Evolutionary conservation across 1,140 invertebrate genomes (phyloP).

Genomic region (Diorhabda carinulata): DNA sequence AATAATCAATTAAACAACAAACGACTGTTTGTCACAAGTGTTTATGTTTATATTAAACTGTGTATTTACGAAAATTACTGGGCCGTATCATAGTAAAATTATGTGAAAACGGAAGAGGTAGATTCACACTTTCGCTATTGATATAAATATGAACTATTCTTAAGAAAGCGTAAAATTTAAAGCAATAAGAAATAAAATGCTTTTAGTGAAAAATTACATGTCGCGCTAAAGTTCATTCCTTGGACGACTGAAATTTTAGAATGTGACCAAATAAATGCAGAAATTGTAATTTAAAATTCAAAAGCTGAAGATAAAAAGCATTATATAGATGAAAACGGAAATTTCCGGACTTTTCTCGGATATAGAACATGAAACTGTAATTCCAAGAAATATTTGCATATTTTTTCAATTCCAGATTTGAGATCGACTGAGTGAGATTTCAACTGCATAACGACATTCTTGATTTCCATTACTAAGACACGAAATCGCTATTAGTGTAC

Average conservation of each 20-base stretch:
- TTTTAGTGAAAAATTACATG: background rate
- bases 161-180: too few species aligned
- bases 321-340: constrained; percentile 1
- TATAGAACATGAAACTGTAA: constrained; percentile 6
- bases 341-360: background rate
- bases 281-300: constrained; percentile 10
- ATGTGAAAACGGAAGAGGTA: too few species aligned
- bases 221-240: background rate
- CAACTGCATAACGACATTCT: background rate
- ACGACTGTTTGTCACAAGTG: too few species aligned
- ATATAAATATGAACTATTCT: too few species aligned
- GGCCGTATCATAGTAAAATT: too few species aligned
- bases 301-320: constrained; percentile 12
- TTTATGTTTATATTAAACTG: too few species aligned
- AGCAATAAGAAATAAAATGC: too few species aligned
- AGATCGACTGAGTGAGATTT: background rate
- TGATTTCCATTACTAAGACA: background rate
- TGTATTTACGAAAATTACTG: too few species aligned
- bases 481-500: too few species aligned
- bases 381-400: constrained; percentile 14
- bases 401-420: constrained; percentile 8
- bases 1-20: too few species aligned
- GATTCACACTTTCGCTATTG: too few species aligned
- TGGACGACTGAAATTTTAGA: background rate
- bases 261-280: background rate